phyloP scores from a whole-genome alignment of 2,888 invertebrate species.

The Hydroisotoma schaefferi region DNA sequence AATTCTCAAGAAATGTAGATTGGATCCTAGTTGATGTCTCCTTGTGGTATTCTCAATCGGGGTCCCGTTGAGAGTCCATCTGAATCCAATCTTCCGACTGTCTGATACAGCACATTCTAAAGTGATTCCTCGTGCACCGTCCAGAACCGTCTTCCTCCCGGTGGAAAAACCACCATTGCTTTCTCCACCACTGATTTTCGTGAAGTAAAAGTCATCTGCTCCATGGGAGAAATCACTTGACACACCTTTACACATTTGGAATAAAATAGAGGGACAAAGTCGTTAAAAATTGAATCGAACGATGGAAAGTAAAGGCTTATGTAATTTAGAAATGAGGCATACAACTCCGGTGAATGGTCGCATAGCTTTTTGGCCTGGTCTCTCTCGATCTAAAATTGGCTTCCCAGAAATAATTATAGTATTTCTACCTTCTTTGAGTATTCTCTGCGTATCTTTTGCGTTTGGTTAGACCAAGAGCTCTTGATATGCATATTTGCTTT shows the following conservation, averaged over 20 bases:
- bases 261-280: neutral
- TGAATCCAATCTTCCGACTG: slow-evolving; percentile 51
- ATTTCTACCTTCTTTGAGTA: too few relatives aligned
- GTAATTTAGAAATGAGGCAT: too few relatives aligned
- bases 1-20: slow-evolving; percentile 59
- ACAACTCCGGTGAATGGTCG: too few relatives aligned
- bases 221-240: slow-evolving; percentile 22
- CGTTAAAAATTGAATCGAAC: neutral
- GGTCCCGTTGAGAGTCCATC: slow-evolving; percentile 53
- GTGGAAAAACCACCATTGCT: slow-evolving; percentile 26
- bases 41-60: slow-evolving; percentile 52
- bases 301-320: too few relatives aligned
- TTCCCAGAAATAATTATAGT: too few relatives aligned
- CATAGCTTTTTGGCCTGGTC: too few relatives aligned
- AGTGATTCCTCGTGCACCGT: slow-evolving; percentile 49
- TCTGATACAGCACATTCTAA: slow-evolving; percentile 51
- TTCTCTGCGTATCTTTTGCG: too few relatives aligned
- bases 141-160: slow-evolving; percentile 48
- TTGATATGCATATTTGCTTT: too few relatives aligned
- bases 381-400: too few relatives aligned
- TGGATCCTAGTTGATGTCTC: slow-evolving; percentile 54
- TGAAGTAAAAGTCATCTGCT: slow-evolving; percentile 39
- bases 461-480: too few relatives aligned
- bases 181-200: slow-evolving; percentile 29
- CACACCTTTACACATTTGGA: slow-evolving; percentile 24